Evolutionary conservation across 2,113 vertebrate species (phyloP).

Genomic region (Corythornis cristatus): DNA sequence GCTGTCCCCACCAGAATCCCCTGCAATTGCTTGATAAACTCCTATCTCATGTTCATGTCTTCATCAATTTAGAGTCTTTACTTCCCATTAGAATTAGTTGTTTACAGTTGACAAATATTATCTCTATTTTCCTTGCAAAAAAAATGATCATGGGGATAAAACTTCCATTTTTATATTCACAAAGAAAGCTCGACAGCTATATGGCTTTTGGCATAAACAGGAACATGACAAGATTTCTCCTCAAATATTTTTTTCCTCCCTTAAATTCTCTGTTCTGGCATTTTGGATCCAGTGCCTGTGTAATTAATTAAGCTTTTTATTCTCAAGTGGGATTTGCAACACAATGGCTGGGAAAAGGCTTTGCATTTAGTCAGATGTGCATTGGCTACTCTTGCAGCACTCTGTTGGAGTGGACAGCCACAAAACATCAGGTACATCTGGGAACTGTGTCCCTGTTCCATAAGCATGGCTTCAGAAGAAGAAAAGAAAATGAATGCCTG

Average conservation of each 20-base stretch:
- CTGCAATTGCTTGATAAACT: slow-evolving; percentile 63
- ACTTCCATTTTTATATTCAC: slow-evolving; percentile 16
- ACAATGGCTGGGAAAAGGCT: neutral
- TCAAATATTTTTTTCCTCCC: slow-evolving; percentile 48
- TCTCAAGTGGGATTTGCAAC: slow-evolving; percentile 31
- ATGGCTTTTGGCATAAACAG: slow-evolving; percentile 48
- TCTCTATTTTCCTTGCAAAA: slow-evolving; percentile 58
- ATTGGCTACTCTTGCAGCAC: neutral
- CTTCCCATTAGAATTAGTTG: slow-evolving; percentile 49
- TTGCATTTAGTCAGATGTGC: neutral
- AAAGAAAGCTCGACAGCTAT: slow-evolving; percentile 54
- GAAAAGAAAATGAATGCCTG: neutral
- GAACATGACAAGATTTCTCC: slow-evolving; percentile 29
- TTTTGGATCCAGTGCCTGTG: slow-evolving; percentile 3
- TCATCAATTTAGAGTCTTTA: slow-evolving; percentile 58
- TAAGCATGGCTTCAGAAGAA: neutral
- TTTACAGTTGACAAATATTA: slow-evolving; percentile 57
- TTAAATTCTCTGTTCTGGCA: slow-evolving; percentile 41
- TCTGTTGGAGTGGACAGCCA: neutral
- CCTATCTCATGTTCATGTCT: slow-evolving; percentile 31
- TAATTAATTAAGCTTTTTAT: slow-evolving; percentile 64
- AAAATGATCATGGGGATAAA: slow-evolving; percentile 46
- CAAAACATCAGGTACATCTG: neutral
- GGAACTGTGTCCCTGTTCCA: rapidly evolving
- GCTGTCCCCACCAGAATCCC: slow-evolving; percentile 14